Percentiles rank a stretch among this genome's conserved stretches.
Conservation (phyloP, 1,140 invertebrate genomes). For the Tigriopus japonicus region DNA sequence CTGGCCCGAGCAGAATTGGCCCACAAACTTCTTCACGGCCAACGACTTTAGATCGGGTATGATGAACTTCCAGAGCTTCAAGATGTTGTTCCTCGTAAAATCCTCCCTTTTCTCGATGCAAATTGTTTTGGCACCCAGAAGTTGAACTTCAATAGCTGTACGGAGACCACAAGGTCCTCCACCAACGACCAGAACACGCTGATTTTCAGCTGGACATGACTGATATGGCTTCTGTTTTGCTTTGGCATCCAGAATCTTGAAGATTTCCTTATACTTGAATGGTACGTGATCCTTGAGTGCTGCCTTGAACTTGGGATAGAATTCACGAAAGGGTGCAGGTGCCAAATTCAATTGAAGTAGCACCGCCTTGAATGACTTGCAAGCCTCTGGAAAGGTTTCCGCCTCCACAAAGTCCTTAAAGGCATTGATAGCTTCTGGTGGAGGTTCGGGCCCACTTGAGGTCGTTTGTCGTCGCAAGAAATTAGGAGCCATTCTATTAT, state of each 20-base stretch:
- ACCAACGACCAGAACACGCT: constrained; percentile 28
- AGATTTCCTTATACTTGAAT: constrained; percentile 12
- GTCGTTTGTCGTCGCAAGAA: neutral
- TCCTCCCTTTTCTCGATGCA: constrained; percentile 27
- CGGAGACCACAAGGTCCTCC: constrained; percentile 35
- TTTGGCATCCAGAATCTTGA: constrained; percentile 9
- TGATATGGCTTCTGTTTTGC: constrained; percentile 1
- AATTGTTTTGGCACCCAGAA: constrained; percentile 33
- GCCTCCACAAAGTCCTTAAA: constrained; percentile 14
- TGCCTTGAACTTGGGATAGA: neutral
- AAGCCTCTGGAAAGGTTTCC: neutral
- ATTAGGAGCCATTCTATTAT: too few species aligned
- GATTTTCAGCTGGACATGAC: neutral
- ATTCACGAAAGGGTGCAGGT: neutral
- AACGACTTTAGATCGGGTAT: constrained; percentile 37
- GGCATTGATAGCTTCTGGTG: constrained; percentile 14
- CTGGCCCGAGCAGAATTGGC: constrained; percentile 39
- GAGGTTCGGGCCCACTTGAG: constrained; percentile 8
- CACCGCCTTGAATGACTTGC: neutral
- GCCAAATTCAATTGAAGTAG: neutral
- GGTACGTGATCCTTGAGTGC: constrained; percentile 3
- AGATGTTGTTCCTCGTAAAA: constrained; percentile 38
- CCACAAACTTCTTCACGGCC: constrained; percentile 39
- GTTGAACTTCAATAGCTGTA: constrained; percentile 34
- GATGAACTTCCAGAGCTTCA: constrained; percentile 42